These are phyloP conservation scores for Tragelaphus strepsiceros DNA, from an alignment of 2,113 vertebrate genomes.

Conservation along the genomic window DNA sequence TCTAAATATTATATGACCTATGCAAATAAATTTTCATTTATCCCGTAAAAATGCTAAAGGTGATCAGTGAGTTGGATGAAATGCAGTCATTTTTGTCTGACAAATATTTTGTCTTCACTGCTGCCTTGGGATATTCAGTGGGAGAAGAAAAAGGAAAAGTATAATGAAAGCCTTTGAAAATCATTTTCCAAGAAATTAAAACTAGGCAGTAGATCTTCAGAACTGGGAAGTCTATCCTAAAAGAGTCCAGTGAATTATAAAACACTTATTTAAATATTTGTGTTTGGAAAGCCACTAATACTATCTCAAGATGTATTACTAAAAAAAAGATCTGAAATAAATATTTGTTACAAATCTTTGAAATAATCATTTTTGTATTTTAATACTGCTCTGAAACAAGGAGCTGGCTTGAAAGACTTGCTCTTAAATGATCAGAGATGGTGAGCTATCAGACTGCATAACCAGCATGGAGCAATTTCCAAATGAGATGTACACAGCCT, in stretches of 20 bases:
- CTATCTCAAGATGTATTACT: slow-evolving; percentile 29
- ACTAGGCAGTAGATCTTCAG: neutral
- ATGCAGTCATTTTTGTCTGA: neutral
- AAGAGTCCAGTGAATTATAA: neutral
- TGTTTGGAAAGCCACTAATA: neutral
- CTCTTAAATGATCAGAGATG: slow-evolving; percentile 23
- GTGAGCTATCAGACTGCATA: neutral
- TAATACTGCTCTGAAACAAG: neutral
- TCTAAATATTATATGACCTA: neutral
- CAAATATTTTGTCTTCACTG: neutral
- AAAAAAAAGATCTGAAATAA: neutral
- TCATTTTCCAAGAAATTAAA: slow-evolving; percentile 42
- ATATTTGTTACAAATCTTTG: neutral
- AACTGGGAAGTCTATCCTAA: neutral
- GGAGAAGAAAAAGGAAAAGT: neutral
- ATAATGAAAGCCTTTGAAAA: slow-evolving; percentile 32
- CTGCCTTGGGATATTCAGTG: neutral
- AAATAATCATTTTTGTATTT: slow-evolving; percentile 25
- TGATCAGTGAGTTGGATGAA: neutral
- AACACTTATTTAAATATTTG: slow-evolving; percentile 38
- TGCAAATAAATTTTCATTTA: neutral
- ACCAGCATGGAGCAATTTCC: slow-evolving; percentile 8
- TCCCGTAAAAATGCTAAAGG: neutral
- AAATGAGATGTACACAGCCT: slow-evolving; percentile 2
- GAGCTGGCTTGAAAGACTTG: neutral